A percentile compares a stretch with the other conserved stretches of the same genome.
phyloP scores from a whole-genome alignment of 2,113 vertebrate species.

The Pelusios castaneus region DNA sequence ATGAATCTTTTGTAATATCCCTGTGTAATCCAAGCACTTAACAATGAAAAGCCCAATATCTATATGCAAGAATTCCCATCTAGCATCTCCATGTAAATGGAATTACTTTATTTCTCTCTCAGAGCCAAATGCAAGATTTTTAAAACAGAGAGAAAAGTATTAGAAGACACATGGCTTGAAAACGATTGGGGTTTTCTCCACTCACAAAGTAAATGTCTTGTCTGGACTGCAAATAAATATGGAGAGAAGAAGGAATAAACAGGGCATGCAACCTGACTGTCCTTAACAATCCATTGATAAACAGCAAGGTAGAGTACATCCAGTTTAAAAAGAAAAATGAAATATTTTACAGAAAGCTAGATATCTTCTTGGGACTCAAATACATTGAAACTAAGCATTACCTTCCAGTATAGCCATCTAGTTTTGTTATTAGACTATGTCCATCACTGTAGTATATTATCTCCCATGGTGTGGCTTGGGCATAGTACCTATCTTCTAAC shows the following conservation, averaged over 20 bases:
- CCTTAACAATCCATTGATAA: not conserved
- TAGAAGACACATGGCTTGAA: not conserved
- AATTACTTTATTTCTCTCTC: not conserved
- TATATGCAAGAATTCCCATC: not conserved
- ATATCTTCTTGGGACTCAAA: not conserved
- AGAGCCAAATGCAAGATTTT: not conserved
- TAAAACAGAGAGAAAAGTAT: not conserved
- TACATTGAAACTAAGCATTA: not conserved
- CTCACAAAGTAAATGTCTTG: not conserved
- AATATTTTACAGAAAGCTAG: not conserved
- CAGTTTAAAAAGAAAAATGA: not conserved
- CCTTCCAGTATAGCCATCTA: not conserved
- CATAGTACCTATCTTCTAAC: not conserved
- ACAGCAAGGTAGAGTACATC: not conserved
- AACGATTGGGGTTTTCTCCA: not conserved
- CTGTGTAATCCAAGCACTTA: not conserved
- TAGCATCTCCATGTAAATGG: not conserved
- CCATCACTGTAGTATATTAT: not conserved
- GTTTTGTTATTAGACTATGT: not conserved
- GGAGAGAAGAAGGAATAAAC: not conserved
- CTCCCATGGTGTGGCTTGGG: not conserved
- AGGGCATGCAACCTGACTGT: not conserved
- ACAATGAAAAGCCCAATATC: not conserved
- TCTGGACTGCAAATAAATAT: not conserved
- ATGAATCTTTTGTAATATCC: not conserved